Base-by-base conservation (phyloP, 2,888 invertebrate genomes). In the Brenthis ino region DNA sequence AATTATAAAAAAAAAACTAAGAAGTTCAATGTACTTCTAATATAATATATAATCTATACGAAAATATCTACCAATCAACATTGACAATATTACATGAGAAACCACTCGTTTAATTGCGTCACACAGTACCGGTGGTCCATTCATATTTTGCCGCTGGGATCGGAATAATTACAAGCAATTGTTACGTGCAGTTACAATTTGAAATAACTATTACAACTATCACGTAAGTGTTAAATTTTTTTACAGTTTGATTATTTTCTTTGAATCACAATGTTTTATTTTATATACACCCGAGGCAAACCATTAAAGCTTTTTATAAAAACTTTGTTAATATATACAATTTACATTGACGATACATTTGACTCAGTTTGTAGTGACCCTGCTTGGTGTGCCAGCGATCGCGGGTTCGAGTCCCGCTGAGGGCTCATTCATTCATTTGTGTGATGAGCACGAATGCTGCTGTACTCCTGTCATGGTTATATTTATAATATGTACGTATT, bases 231-330 rank as follows among this genome's bases (percentile, higher is more conserved):
- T 28, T 48, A 58, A 33, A 6, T 56, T 16, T 57, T 57, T 37
- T 37, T n/a, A 24, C 48, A 24, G 16, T 48, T 48, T 60, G n/a
- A 60, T 50, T 60, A 60, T 60, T 58, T 48, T 28, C 24, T 58
- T 2, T 48, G 48, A 58, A 58, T 50, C 11, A 58, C 4, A 58
- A 43, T 43, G 11, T 43, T 43, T 43, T 43, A 43, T 43, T 43
- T 11, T 11, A 43, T 43, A 43, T 11, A 48, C 47, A 24, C 47
- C 24, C 11, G 47, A 24, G 3, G 58, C 47, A n/a, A 43, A 1
- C 1, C 11, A n/a, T 54, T 64, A 14, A n/a, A 11, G 8, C 8
- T 43, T 43, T 43, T 43, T 43, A 2, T 43, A 43, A 1, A 43
- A 43, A 43, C 37, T 11, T 43, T 43, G 2, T 43, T 11, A 43